Evolutionary conservation across 2,797 vertebrate genomes (phyloP).

Genomic region (Enteromius viviparus): DNA sequence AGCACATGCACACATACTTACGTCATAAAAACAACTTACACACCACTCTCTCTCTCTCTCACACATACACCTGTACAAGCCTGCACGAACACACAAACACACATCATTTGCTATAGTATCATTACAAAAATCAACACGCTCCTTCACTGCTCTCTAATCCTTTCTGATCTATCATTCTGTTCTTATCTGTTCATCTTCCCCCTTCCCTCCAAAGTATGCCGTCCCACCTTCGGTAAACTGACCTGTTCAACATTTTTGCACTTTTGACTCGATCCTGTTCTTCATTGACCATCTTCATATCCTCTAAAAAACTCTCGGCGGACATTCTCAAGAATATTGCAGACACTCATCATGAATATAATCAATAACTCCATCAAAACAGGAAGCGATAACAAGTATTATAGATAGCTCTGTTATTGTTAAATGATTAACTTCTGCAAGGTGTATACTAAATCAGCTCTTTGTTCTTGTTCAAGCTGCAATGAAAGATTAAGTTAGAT

Average conservation of each 20-base stretch:
- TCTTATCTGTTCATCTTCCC: constrained; percentile 30
- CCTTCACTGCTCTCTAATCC: constrained; percentile 19
- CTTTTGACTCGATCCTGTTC: constrained; percentile 19
- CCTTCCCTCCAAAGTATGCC: not conserved
- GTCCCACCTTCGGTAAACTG: constrained; percentile 39
- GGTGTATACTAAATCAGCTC: not conserved
- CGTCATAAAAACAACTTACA: constrained; percentile 19
- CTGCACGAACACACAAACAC: not conserved
- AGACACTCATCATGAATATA: not conserved
- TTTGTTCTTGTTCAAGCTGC: not conserved
- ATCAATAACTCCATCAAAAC: constrained; percentile 16
- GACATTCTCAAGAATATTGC: not conserved
- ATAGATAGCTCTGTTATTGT: not conserved
- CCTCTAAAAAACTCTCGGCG: not conserved
- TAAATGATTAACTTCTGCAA: constrained; percentile 24
- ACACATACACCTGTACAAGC: not conserved
- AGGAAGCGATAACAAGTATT: constrained; percentile 10
- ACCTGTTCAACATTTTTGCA: constrained; percentile 30
- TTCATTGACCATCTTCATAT: not conserved
- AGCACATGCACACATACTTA: constrained; percentile 31
- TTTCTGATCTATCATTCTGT: constrained; percentile 40
- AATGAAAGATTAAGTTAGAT: not conserved
- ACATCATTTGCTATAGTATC: constrained; percentile 25
- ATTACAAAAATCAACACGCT: constrained; percentile 43
- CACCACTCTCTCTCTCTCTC: not conserved